Conservation (phyloP, 2,888 invertebrate species). For the Latrodectus hesperus region DNA sequence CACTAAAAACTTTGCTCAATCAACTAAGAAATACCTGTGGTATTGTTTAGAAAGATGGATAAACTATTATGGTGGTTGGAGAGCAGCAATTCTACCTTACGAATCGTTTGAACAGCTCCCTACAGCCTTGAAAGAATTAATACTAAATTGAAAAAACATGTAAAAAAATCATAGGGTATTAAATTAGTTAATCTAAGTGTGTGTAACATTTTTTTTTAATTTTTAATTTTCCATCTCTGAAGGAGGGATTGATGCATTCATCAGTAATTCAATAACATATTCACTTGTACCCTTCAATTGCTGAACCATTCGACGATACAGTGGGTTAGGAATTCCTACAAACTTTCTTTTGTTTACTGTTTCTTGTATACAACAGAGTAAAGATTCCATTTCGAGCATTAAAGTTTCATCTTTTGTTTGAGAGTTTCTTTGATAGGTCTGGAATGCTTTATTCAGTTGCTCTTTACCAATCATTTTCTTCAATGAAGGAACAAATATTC, state of each 20-base stretch:
- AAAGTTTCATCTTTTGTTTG: not conserved
- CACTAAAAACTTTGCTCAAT: no score
- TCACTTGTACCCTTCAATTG: constrained; percentile 26
- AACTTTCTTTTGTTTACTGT: no score
- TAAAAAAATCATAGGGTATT: no score
- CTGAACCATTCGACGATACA: constrained; percentile 2
- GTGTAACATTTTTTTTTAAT: not conserved
- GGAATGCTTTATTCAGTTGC: not conserved
- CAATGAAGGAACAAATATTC: not conserved
- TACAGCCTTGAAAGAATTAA: not conserved
- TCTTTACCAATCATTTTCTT: not conserved
- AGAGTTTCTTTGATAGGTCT: not conserved
- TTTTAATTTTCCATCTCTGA: not conserved
- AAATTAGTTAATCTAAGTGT: no score
- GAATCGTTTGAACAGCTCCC: no score
- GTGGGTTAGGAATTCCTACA: not conserved
- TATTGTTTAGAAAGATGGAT: no score
- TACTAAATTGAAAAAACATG: no score
- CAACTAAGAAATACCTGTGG: no score
- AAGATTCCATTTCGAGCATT: no score
- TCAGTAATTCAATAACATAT: not conserved
- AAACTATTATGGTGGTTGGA: no score
- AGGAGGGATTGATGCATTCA: not conserved
- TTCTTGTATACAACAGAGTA: no score
- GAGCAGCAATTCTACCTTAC: no score